These are phyloP conservation scores for Plumapathes pennacea DNA, from an alignment of 92 coral and sea anemone species.

Conservation along the genomic window DNA sequence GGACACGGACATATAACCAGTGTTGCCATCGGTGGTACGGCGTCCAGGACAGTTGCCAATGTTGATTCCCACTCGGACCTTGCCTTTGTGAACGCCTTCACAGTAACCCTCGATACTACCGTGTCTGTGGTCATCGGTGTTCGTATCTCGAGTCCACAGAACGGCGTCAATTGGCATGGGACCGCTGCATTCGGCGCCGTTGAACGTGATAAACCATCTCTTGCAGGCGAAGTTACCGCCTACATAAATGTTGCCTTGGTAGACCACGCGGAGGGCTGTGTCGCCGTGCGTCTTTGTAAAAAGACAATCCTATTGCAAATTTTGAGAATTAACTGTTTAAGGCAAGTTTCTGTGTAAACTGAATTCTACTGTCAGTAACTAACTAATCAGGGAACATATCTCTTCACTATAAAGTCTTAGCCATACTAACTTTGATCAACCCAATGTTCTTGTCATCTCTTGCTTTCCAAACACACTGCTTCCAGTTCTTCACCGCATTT, in stretches of 20 bases:
- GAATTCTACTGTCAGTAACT: too few relatives aligned
- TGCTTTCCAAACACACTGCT: conserved; percentile 28
- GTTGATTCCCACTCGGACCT: conserved; percentile 17
- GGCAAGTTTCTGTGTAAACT: too few relatives aligned
- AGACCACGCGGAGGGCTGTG: conserved; percentile 15
- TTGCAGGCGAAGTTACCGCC: conserved; percentile 1
- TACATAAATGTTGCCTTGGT: conserved; percentile 5
- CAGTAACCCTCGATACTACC: conserved; percentile 30
- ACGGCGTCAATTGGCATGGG: conserved; percentile 15
- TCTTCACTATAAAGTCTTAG: too few relatives aligned
- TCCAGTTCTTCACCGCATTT: conserved; percentile 9
- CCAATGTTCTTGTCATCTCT: conserved; percentile 10
- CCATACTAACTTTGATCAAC: conserved; percentile 27
- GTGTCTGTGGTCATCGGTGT: neutral
- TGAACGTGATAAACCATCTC: conserved; percentile 30
- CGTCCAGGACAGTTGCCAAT: conserved; percentile 17
- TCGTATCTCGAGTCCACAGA: neutral
- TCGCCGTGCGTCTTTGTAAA: conserved; percentile 9
- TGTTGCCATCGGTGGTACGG: conserved; percentile 1
- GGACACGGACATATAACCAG: conserved; percentile 20
- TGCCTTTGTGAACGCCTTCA: conserved; percentile 10
- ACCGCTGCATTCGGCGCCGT: conserved; percentile 18
- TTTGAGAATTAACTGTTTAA: too few relatives aligned
- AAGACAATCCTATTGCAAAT: neutral
- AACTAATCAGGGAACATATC: too few relatives aligned